These are phyloP conservation scores for Micropoecilia bifurca DNA, from an alignment of 2,797 vertebrate genomes.

Conservation along the genomic window DNA sequence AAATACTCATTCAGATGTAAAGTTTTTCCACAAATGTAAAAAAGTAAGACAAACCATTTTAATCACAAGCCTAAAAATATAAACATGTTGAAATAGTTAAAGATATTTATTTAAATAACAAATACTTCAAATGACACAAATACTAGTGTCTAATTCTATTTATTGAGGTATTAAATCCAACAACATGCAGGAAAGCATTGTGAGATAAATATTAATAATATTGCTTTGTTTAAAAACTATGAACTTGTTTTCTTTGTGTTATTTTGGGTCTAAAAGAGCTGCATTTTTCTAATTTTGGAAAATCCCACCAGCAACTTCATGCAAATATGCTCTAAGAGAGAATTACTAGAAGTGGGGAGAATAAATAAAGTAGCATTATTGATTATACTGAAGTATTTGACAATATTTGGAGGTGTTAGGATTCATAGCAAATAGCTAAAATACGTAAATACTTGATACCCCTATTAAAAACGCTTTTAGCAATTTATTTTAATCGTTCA, in stretches of 20 bases:
- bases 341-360: neutral
- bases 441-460: no score
- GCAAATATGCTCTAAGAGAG: neutral
- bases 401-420: no score
- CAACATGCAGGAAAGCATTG: neutral
- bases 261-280: neutral
- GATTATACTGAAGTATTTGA: neutral
- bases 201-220: neutral
- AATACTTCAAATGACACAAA: neutral
- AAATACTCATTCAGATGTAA: constrained; percentile 85
- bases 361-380: neutral
- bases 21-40: neutral
- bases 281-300: neutral
- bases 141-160: neutral
- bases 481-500: no score
- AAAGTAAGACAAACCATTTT: neutral
- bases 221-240: neutral
- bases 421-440: no score
- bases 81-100: neutral
- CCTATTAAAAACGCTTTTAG: no score
- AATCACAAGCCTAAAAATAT: neutral
- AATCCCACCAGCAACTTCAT: neutral
- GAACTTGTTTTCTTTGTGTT: neutral
- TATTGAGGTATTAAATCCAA: neutral
- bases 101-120: neutral